Percentiles rank a stretch among this genome's conserved stretches.
Evolutionary conservation across 1,140 invertebrate species (phyloP).

Genomic region (Ceratina calcarata): DNA sequence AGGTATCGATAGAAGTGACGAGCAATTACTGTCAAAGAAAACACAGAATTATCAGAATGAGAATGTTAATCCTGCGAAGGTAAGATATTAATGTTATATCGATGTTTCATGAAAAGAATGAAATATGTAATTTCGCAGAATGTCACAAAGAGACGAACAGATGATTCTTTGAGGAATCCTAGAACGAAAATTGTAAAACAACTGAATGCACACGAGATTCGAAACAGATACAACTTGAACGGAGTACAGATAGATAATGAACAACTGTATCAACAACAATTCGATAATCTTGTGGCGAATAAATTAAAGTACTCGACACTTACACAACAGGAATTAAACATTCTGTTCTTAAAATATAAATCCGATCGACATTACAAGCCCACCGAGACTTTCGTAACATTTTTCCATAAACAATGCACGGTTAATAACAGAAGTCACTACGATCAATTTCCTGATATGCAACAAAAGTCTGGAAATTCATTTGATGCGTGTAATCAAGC

Average conservation of each 20-base stretch:
- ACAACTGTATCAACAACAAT: conserved; percentile 12
- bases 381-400: conserved; percentile 1
- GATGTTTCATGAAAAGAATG: neutral
- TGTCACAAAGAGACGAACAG: neutral
- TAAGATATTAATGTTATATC: conserved; percentile 19
- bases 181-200: neutral
- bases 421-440: neutral
- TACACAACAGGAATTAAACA: conserved; percentile 20
- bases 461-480: neutral
- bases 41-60: too few relatives aligned
- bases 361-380: conserved; percentile 27
- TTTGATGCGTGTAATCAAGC: neutral
- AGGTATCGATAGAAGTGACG: neutral
- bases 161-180: neutral
- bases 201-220: neutral
- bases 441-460: neutral
- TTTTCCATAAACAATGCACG: neutral
- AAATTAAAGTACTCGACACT: neutral
- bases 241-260: neutral
- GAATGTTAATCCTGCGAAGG: neutral
- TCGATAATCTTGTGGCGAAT: neutral
- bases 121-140: neutral
- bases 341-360: conserved; percentile 33
- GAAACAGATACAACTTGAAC: neutral
- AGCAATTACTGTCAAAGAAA: too few relatives aligned